phyloP scores from a whole-genome alignment of 2,888 invertebrate species.

The Nomada hirtipes region DNA sequence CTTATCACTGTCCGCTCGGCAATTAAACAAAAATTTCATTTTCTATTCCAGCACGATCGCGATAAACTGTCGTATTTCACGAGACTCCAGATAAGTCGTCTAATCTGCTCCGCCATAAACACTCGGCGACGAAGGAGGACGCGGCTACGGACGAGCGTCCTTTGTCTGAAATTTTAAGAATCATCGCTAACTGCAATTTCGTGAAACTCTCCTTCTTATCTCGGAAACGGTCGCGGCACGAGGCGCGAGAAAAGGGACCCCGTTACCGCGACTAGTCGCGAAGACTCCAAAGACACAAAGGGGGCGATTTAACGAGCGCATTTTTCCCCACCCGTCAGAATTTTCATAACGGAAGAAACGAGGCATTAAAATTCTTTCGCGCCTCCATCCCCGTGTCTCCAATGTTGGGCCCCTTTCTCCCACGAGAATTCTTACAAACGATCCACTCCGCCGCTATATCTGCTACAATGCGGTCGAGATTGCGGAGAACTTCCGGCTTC shows the following conservation, averaged over 20 bases:
- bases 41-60: background rate
- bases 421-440: slow-evolving; percentile 66
- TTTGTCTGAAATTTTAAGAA: slow-evolving; percentile 54
- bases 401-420: slow-evolving; percentile 6
- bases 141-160: slow-evolving; percentile 7
- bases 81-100: slow-evolving; percentile 12
- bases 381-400: slow-evolving; percentile 12
- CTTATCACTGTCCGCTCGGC: background rate
- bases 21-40: slow-evolving; percentile 34
- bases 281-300: slow-evolving; percentile 56
- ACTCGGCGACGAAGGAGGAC: background rate
- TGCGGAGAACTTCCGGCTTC: slow-evolving; percentile 71
- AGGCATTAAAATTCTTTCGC: slow-evolving; percentile 68
- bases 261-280: slow-evolving; percentile 24
- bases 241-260: slow-evolving; percentile 18
- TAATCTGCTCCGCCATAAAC: slow-evolving; percentile 43
- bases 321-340: slow-evolving; percentile 57
- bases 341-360: slow-evolving; percentile 65
- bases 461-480: slow-evolving; percentile 70
- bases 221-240: slow-evolving; percentile 8
- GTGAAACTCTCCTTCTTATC: slow-evolving; percentile 47
- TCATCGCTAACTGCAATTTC: slow-evolving; percentile 58
- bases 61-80: slow-evolving; percentile 23
- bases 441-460: slow-evolving; percentile 57
- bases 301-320: slow-evolving; percentile 65